Evolutionary conservation across 2,888 invertebrate species (phyloP).

Genomic region (Dioctria linearis): DNA sequence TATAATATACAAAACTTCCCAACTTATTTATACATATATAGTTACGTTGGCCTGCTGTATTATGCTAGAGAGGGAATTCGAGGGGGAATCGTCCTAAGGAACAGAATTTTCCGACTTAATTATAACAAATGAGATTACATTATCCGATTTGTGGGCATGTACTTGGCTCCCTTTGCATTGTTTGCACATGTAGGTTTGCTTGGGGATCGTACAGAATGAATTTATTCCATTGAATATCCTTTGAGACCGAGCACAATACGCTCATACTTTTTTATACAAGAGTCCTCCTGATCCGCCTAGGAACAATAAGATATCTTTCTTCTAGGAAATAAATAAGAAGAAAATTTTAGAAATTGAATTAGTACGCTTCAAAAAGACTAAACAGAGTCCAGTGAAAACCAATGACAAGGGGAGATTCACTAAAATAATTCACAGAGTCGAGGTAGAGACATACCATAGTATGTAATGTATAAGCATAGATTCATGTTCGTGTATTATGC

Average conservation of each 20-base stretch:
- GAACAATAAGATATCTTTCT: slow-evolving; percentile 32
- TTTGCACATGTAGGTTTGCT: slow-evolving; percentile 47
- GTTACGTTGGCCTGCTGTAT: not conserved
- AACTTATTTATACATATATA: not conserved
- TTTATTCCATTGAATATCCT: slow-evolving; percentile 50
- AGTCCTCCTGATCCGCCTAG: not conserved
- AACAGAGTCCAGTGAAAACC: not conserved
- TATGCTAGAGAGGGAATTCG: not conserved
- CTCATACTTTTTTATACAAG: not conserved
- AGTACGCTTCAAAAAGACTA: slow-evolving; percentile 35
- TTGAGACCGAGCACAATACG: slow-evolving; percentile 46
- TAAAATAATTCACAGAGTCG: too few species aligned
- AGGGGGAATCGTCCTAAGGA: slow-evolving; percentile 32
- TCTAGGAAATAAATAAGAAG: slow-evolving; percentile 7
- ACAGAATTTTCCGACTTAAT: slow-evolving; percentile 55
- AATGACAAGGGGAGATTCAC: not conserved
- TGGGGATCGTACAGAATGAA: slow-evolving; percentile 49
- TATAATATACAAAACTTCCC: not conserved
- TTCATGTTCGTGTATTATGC: slow-evolving; percentile 5
- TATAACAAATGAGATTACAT: slow-evolving; percentile 57
- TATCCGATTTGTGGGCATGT: slow-evolving; percentile 56
- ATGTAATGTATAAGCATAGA: too few species aligned
- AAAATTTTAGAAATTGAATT: slow-evolving; percentile 51
- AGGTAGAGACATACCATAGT: too few species aligned
- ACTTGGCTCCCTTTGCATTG: slow-evolving; percentile 45